These are phyloP conservation scores for Notothenia coriiceps DNA, from an alignment of 2,113 vertebrate genomes.

Conservation along the genomic window DNA sequence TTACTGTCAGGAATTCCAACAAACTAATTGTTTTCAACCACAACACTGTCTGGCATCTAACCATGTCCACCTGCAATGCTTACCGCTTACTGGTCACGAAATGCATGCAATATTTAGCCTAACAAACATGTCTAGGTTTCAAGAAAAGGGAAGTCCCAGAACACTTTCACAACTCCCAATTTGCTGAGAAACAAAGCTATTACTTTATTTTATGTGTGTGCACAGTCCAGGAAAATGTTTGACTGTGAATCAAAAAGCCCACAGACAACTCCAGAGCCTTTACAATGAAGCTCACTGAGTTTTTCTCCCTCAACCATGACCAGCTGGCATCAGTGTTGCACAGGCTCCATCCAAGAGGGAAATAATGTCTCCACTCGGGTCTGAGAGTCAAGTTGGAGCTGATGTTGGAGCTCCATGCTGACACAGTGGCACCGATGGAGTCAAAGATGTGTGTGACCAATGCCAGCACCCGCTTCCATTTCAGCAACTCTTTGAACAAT, in stretches of 20 bases:
- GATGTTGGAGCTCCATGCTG: constrained; percentile 23
- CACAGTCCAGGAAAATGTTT: constrained; percentile 44
- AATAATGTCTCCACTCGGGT: constrained; percentile 48
- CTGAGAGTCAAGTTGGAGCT: constrained; percentile 39
- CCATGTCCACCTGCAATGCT: constrained; percentile 24
- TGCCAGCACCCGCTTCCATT: constrained; percentile 76
- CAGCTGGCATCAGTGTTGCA: constrained; percentile 58
- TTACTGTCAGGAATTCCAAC: constrained; percentile 68
- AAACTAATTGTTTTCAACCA: constrained; percentile 47
- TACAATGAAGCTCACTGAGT: constrained; percentile 16
- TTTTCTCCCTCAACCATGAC: constrained; percentile 49
- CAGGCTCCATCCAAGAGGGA: constrained; percentile 41
- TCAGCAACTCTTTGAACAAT: constrained; percentile 74
- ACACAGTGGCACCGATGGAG: constrained; percentile 60
- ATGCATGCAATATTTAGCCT: background rate
- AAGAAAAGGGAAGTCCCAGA: background rate
- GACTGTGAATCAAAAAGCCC: constrained; percentile 22
- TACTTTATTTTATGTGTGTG: constrained; percentile 29
- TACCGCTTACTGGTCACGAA: constrained; percentile 6
- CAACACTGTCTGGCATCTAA: constrained; percentile 32
- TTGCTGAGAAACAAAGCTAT: constrained; percentile 44
- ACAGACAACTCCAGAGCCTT: constrained; percentile 39
- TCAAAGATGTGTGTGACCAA: constrained; percentile 50
- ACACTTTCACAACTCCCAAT: constrained; percentile 36
- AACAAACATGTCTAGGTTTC: background rate